phyloP scores from a whole-genome alignment of 2,888 invertebrate species.

The Venustoraphidia nigricollis region DNA sequence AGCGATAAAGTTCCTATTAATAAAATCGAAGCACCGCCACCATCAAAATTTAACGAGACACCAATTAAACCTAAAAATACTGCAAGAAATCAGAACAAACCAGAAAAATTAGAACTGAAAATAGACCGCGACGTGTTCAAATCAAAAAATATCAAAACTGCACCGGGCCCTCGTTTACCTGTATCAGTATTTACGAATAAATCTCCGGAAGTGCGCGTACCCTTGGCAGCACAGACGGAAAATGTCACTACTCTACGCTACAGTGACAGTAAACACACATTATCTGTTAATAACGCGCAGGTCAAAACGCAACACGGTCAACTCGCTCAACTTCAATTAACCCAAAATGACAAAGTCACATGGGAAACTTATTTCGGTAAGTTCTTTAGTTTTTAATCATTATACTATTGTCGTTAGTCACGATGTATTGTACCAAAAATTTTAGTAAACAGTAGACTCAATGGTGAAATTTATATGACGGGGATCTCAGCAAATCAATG shows the following conservation, averaged over 20 bases:
- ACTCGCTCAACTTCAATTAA: constrained; percentile 38
- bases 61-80: neutral
- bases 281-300: constrained; percentile 33
- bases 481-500: no score
- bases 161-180: constrained; percentile 13
- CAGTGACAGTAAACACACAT: constrained; percentile 10
- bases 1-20: no score
- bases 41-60: no score
- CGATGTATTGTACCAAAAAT: neutral
- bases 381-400: constrained; percentile 7
- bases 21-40: no score
- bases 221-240: constrained; percentile 2
- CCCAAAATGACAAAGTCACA: constrained; percentile 35
- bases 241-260: constrained; percentile 3
- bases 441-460: no score
- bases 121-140: constrained; percentile 4
- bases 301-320: constrained; percentile 43
- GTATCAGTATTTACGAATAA: constrained; percentile 9
- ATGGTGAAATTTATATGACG: no score
- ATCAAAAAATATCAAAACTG: constrained; percentile 1
- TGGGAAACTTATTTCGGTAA: constrained; percentile 57
- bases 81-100: constrained; percentile 1
- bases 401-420: constrained; percentile 8
- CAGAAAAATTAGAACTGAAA: neutral
- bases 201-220: constrained; percentile 1